Evolutionary conservation across 2,113 vertebrate species (phyloP).

Genomic region (Collichthys lucidus): DNA sequence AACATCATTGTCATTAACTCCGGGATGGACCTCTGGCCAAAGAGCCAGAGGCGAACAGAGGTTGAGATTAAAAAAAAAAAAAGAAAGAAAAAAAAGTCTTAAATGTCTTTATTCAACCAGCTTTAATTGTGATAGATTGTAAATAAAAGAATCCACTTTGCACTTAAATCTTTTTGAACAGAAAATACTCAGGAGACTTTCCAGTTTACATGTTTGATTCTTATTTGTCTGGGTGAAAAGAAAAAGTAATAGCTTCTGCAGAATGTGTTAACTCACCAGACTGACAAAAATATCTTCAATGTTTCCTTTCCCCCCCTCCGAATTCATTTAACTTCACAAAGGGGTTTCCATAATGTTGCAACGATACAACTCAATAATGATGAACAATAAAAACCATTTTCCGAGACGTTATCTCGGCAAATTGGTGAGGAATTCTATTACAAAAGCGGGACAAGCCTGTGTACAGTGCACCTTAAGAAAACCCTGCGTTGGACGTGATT

Average conservation of each 20-base stretch:
- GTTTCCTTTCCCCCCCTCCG: not conserved
- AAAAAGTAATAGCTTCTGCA: not conserved
- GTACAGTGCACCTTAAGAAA: conserved; percentile 85
- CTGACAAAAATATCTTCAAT: not conserved
- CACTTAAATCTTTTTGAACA: not conserved
- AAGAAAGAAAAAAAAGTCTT: not conserved
- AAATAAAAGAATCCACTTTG: conserved; percentile 1
- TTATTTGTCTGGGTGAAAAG: not conserved
- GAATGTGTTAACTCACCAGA: conserved; percentile 14
- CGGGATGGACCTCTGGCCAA: conserved; percentile 78
- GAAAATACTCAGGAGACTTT: not conserved
- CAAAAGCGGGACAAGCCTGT: conserved; percentile 71
- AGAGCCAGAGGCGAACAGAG: conserved; percentile 67
- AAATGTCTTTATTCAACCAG: conserved; percentile 12
- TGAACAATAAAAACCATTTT: conserved; percentile 26
- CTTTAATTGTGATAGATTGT: conserved; percentile 15
- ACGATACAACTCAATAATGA: conserved; percentile 26
- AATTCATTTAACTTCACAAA: conserved; percentile 41
- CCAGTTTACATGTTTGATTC: conserved; percentile 16
- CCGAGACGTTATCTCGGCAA: conserved; percentile 33
- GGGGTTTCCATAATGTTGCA: conserved; percentile 3
- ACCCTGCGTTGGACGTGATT: conserved; percentile 86
- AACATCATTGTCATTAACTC: conserved; percentile 81
- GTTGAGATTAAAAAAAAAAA: conserved; percentile 41
- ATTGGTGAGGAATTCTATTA: conserved; percentile 36